Base-by-base conservation (phyloP, 2,113 vertebrate genomes). In the Lipophrys pholis region DNA sequence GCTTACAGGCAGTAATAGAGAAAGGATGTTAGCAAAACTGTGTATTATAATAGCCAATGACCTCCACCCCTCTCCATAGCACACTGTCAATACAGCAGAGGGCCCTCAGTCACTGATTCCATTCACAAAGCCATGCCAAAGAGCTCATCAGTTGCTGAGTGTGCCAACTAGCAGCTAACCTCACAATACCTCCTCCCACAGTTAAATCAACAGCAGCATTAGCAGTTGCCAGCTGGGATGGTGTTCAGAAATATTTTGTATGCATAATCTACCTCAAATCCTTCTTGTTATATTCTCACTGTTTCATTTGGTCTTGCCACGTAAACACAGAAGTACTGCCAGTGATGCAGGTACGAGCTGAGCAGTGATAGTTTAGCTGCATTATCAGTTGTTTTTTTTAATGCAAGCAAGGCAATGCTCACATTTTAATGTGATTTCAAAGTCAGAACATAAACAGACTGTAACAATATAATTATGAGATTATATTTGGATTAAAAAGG, bases 1-100 rank as follows among this genome's bases (percentile, higher is more conserved):
- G 39, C 36, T 75, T 55, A 78, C 69, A 84, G 90, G 73, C 84
- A 85, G 38, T 12, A 8, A 51, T 60, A 10, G 42, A 69, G 78
- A 36, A 73, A 74, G 69, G 64, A 84, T 70, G 73, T 86, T 69
- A 82, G 84, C 77, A 78, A 81, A 83, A 81, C 62, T 77, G 49
- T 60, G 48, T 46, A 49, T 71, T 76, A 78, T 83, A 83, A 87
- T 76, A 39, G 67, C 15, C 46, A 58, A 55, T 73, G 80, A 82
- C 87, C 87, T 86, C 85, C 55, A 73, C 64, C 49, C 39, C 21
- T 75, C 50, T 79, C 68, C 41, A 68, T 82, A 70, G 61, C 74
- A 71, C 7, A 59, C 69, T 67, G 82, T 81, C 83, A 78, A 21
- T 69, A 63, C 62, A 74, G 40, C 11, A 41, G 41, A 74, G 67